Percentiles rank a stretch among this genome's conserved stretches.
Conservation (phyloP, 1,140 invertebrate species). For the Leptinotarsa lineolata region DNA sequence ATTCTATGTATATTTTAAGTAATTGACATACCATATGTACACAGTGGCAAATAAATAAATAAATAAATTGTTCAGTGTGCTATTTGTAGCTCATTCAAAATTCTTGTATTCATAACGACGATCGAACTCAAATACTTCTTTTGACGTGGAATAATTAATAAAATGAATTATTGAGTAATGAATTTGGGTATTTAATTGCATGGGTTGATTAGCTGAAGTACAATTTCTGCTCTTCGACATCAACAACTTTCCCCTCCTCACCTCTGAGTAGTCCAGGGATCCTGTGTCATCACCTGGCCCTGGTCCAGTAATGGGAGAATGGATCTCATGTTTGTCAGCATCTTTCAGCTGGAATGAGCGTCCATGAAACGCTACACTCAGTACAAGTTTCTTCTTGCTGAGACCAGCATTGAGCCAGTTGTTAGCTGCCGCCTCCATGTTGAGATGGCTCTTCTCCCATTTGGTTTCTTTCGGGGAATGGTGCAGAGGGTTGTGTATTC, state of each 20-base stretch:
- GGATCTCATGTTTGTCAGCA: slow-evolving; percentile 58
- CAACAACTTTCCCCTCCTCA: background rate
- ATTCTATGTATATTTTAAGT: too few species aligned
- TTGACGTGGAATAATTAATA: too few species aligned
- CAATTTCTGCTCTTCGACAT: too few species aligned
- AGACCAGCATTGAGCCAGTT: slow-evolving; percentile 53
- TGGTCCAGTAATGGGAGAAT: slow-evolving; percentile 57
- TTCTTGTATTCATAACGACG: too few species aligned
- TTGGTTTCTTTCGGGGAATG: background rate
- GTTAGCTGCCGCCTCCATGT: slow-evolving; percentile 29
- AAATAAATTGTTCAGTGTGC: too few species aligned
- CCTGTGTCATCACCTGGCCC: slow-evolving; percentile 44
- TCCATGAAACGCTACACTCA: slow-evolving; percentile 70
- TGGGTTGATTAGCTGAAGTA: too few species aligned
- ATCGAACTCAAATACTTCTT: too few species aligned
- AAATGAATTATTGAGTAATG: too few species aligned
- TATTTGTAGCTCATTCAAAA: too few species aligned
- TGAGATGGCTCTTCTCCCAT: slow-evolving; percentile 13
- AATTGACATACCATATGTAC: too few species aligned
- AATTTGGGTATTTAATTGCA: too few species aligned
- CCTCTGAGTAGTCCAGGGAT: background rate
- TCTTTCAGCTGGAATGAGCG: slow-evolving; percentile 63
- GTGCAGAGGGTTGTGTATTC: background rate
- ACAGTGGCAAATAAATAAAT: too few species aligned
- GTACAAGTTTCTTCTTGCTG: slow-evolving; percentile 63